phyloP scores from a whole-genome alignment of 2,113 vertebrate genomes.

The Vombatus ursinus region DNA sequence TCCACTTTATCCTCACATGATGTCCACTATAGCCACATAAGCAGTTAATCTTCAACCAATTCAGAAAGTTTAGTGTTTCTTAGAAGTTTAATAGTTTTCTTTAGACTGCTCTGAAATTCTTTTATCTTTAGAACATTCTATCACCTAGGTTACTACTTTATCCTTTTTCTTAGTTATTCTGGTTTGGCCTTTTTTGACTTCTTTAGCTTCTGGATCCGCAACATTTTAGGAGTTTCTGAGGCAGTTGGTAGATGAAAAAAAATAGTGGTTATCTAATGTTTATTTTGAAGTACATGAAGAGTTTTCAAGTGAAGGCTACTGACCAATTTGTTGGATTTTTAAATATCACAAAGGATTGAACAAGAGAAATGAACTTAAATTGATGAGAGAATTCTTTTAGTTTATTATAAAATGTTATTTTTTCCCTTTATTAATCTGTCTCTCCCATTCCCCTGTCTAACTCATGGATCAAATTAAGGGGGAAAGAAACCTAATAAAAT shows the following conservation, averaged over 20 bases:
- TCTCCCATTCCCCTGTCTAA: neutral
- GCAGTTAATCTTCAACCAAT: neutral
- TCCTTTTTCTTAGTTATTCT: neutral
- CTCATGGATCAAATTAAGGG: neutral
- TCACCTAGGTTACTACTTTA: neutral
- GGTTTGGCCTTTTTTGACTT: neutral
- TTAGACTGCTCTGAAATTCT: neutral
- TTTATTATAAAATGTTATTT: neutral
- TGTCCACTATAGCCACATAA: neutral
- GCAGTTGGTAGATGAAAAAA: neutral
- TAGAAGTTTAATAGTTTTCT: neutral
- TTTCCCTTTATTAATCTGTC: neutral
- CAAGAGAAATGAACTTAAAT: neutral
- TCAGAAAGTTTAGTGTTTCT: neutral
- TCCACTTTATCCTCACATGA: neutral
- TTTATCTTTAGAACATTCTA: neutral
- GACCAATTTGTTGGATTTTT: neutral
- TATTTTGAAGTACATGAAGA: neutral
- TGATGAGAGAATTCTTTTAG: neutral
- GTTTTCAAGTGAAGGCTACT: neutral
- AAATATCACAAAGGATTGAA: neutral
- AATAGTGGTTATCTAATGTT: neutral
- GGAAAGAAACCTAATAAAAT: neutral
- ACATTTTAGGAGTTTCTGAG: neutral
- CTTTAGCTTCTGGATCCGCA: neutral